Evolutionary conservation across 2,888 invertebrate genomes (phyloP).

Genomic region (Seira musarum): DNA sequence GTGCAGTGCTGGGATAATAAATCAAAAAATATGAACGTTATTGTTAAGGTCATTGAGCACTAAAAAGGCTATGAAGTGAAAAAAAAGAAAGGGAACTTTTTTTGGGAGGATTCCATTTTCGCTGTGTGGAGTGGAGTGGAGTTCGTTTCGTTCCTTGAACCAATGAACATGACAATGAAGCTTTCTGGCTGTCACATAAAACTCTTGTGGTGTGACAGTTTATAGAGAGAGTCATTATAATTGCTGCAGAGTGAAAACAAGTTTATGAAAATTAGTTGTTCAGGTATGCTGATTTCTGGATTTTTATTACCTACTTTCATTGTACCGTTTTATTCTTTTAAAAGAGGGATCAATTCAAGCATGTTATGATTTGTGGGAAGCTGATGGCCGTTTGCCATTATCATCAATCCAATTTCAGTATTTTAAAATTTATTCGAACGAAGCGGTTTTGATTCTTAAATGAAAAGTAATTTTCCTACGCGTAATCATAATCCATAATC

Average conservation of each 20-base stretch:
- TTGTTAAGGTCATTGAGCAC: slow-evolving; percentile 55
- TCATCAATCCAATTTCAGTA: no score
- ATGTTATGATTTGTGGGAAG: slow-evolving; percentile 7
- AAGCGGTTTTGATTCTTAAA: no score
- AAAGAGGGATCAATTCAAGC: neutral
- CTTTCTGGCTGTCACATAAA: slow-evolving; percentile 56
- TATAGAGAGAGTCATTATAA: slow-evolving; percentile 51
- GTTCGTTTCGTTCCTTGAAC: slow-evolving; percentile 17
- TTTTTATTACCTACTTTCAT: slow-evolving; percentile 1
- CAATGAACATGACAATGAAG: slow-evolving; percentile 31
- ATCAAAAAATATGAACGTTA: slow-evolving; percentile 6
- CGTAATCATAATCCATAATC: no score
- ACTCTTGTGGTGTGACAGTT: slow-evolving; percentile 53
- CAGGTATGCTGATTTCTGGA: slow-evolving; percentile 32
- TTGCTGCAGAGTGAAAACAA: slow-evolving; percentile 48
- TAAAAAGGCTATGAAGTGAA: slow-evolving; percentile 26
- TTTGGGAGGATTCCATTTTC: slow-evolving; percentile 15
- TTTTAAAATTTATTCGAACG: no score
- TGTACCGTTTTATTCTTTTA: neutral
- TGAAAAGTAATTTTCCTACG: no score
- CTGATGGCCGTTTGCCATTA: no score
- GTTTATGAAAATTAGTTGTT: slow-evolving; percentile 41
- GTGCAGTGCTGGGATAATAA: slow-evolving; percentile 13
- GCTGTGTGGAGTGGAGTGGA: neutral
- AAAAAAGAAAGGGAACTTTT: slow-evolving; percentile 51